Conservation (phyloP, 2,888 invertebrate genomes). For the Lamellibrachia satsuma region DNA sequence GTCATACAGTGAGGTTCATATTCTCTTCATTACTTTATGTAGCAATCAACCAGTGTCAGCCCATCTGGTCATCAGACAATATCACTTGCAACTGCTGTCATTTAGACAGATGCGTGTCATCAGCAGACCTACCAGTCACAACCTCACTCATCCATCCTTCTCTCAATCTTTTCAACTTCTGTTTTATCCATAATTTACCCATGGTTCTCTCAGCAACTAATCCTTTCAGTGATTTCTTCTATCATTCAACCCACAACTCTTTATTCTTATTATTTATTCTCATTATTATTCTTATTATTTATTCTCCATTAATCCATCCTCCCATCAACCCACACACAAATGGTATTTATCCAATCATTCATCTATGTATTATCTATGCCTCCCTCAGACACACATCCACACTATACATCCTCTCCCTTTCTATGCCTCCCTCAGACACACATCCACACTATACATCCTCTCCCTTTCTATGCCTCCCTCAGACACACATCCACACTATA, state of each 20-base stretch:
- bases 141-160: neutral
- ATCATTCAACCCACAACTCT: neutral
- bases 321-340: neutral
- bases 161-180: neutral
- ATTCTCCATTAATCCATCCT: neutral
- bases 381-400: neutral
- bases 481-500: too few species aligned
- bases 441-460: neutral
- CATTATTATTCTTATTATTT: neutral
- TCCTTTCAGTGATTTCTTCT: neutral
- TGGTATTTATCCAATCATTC: neutral
- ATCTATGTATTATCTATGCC: neutral
- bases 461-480: too few species aligned
- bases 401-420: neutral
- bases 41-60: neutral
- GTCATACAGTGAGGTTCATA: neutral
- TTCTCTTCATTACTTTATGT: neutral
- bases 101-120: neutral
- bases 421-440: neutral
- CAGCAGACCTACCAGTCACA: neutral
- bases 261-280: neutral
- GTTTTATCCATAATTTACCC: neutral
- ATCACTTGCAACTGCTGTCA: neutral
- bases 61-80: neutral
- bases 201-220: neutral